Conservation (phyloP, 2,888 invertebrate species). For the Platycnemis pennipes region DNA sequence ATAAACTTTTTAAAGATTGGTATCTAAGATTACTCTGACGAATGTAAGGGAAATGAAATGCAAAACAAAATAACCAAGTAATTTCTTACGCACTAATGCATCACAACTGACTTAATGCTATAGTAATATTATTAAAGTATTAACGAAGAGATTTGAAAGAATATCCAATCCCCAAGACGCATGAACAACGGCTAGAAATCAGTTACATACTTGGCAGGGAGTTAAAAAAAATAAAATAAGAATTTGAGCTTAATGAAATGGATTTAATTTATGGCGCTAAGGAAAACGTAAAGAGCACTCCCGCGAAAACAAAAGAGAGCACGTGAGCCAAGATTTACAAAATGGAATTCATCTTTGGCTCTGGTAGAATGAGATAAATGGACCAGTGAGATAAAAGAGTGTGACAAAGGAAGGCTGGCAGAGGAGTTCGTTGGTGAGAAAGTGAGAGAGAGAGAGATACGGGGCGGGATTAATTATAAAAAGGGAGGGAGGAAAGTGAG, state of each 20-base stretch:
- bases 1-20: no score
- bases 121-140: no score
- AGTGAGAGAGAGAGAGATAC: not conserved
- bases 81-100: no score
- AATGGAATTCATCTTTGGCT: not conserved
- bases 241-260: not conserved
- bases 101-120: no score
- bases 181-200: not conserved
- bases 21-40: no score
- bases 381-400: not conserved
- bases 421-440: not conserved
- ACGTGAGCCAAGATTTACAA: not conserved
- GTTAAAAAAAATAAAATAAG: not conserved
- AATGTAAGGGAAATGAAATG: no score
- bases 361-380: conserved; percentile 8
- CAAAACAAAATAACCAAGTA: no score
- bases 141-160: no score
- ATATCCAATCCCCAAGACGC: no score
- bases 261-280: not conserved
- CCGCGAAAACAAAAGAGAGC: not conserved
- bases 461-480: not conserved
- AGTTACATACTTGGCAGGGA: not conserved
- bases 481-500: not conserved
- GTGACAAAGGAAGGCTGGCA: not conserved
- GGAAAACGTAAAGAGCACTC: not conserved